These are phyloP conservation scores for Epinephelus awoara DNA, from an alignment of 2,797 vertebrate genomes.

Conservation along the genomic window DNA sequence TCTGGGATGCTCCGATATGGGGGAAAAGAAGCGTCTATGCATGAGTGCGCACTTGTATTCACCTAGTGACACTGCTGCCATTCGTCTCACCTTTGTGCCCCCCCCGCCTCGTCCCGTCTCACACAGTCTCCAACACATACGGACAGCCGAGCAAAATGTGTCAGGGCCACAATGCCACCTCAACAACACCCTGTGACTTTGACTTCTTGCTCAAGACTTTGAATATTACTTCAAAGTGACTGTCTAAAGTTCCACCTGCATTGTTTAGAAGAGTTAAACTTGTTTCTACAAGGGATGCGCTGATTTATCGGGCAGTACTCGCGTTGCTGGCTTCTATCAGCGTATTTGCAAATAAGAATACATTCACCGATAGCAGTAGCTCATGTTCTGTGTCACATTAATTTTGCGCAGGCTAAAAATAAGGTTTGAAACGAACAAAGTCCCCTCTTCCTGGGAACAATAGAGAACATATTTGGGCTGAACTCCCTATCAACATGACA, in stretches of 20 bases:
- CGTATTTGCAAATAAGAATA: too few species aligned
- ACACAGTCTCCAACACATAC: slow-evolving; percentile 59
- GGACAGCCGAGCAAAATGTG: slow-evolving; percentile 61
- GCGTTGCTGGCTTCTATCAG: too few species aligned
- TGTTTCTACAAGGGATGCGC: not conserved
- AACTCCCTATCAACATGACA: too few species aligned
- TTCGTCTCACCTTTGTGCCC: slow-evolving; percentile 50
- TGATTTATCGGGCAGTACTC: too few species aligned
- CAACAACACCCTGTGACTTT: slow-evolving; percentile 61
- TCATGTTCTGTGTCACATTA: too few species aligned
- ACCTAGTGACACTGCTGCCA: slow-evolving; percentile 64
- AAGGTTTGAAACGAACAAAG: too few species aligned
- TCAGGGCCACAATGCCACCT: slow-evolving; percentile 52
- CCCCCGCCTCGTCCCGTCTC: slow-evolving; percentile 48
- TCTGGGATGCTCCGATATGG: slow-evolving; percentile 63
- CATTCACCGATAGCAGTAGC: too few species aligned
- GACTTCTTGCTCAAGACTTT: slow-evolving; percentile 62
- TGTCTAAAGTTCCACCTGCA: slow-evolving; percentile 42
- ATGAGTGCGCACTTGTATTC: slow-evolving; percentile 67
- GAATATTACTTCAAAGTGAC: slow-evolving; percentile 56
- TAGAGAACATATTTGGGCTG: too few species aligned
- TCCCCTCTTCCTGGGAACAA: too few species aligned
- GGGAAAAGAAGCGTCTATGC: slow-evolving; percentile 40
- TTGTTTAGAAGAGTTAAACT: slow-evolving; percentile 30
- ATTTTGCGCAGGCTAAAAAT: too few species aligned